Conservation (phyloP, 2,888 invertebrate species). For the Lasioglossum vierecki region DNA sequence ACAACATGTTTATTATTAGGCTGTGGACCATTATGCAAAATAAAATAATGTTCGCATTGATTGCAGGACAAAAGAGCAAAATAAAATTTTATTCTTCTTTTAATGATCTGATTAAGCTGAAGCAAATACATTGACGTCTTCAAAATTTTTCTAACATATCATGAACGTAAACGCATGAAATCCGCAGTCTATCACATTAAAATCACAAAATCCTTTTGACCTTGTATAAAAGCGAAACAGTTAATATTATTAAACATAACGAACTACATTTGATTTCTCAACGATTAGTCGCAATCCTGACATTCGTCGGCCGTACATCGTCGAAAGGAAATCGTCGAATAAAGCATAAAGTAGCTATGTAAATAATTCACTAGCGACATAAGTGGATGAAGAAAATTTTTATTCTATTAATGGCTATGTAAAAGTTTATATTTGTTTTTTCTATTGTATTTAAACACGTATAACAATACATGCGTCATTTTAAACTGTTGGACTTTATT, state of each 20-base stretch:
- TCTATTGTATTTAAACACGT: constrained; percentile 53
- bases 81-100: too few species aligned
- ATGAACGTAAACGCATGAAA: too few species aligned
- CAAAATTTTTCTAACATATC: too few species aligned
- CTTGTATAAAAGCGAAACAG: constrained; percentile 9
- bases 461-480: constrained; percentile 50
- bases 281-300: not conserved
- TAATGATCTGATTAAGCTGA: too few species aligned
- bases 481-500: constrained; percentile 40
- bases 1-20: not conserved
- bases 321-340: constrained; percentile 13
- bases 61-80: too few species aligned
- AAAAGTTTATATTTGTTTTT: constrained; percentile 59
- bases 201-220: not conserved
- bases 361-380: constrained; percentile 42
- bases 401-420: constrained; percentile 46
- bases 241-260: constrained; percentile 24
- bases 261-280: not conserved
- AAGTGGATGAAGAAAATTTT: constrained; percentile 43
- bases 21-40: too few species aligned
- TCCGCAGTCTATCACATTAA: constrained; percentile 6
- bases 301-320: constrained; percentile 2
- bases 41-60: too few species aligned
- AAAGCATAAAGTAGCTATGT: constrained; percentile 32
- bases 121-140: too few species aligned